Evolutionary conservation across 1,140 invertebrate genomes (phyloP).

Genomic region (Drosophila baimaii): DNA sequence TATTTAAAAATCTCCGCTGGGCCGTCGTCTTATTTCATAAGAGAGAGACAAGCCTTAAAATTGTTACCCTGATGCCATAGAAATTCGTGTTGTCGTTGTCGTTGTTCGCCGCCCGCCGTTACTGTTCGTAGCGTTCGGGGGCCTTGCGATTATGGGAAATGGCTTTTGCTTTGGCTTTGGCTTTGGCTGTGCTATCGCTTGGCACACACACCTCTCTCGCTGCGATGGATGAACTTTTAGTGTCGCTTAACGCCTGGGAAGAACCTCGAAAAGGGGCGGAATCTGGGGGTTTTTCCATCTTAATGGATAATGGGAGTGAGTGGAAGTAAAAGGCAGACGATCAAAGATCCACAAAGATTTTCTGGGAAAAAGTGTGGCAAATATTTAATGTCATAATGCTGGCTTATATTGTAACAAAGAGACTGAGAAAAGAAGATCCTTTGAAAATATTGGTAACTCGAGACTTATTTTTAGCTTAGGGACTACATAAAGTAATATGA

Average conservation of each 20-base stretch:
- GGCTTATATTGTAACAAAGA: not conserved
- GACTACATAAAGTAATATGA: too few relatives aligned
- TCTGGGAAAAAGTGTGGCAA: slow-evolving; percentile 19
- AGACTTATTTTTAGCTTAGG: too few relatives aligned
- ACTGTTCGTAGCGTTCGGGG: slow-evolving; percentile 22
- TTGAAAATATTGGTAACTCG: too few relatives aligned
- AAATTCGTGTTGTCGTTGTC: slow-evolving; percentile 57
- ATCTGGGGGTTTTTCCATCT: slow-evolving; percentile 14
- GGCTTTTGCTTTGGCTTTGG: slow-evolving; percentile 43
- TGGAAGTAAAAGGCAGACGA: slow-evolving; percentile 35
- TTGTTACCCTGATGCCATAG: slow-evolving; percentile 62
- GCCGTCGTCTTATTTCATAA: slow-evolving; percentile 50
- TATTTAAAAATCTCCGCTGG: slow-evolving; percentile 60
- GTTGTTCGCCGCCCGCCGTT: slow-evolving; percentile 23
- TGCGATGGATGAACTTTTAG: slow-evolving; percentile 54
- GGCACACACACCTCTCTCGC: slow-evolving; percentile 59
- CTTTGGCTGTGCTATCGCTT: slow-evolving; percentile 30
- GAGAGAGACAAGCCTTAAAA: slow-evolving; percentile 68
- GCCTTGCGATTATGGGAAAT: slow-evolving; percentile 63
- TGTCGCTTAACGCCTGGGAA: slow-evolving; percentile 55
- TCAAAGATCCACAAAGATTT: not conserved
- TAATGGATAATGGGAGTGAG: slow-evolving; percentile 20
- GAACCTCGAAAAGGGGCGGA: slow-evolving; percentile 41
- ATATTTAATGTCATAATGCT: slow-evolving; percentile 8
- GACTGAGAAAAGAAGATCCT: too few relatives aligned